Conservation (phyloP, 2,888 invertebrate genomes). For the Glyphotaelius pellucidus region DNA sequence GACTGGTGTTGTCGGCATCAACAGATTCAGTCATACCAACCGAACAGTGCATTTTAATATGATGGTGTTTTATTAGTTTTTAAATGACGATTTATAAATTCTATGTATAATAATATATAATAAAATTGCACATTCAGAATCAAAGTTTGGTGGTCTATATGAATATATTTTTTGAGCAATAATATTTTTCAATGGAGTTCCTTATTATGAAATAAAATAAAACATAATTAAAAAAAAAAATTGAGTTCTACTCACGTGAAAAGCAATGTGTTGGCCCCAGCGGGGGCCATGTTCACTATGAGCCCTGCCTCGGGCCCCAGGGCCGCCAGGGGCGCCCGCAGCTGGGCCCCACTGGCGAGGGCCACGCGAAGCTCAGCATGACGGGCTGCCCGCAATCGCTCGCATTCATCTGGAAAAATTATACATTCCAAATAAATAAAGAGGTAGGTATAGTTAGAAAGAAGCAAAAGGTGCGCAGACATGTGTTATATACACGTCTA, state of each 20-base stretch:
- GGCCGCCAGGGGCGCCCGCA: constrained; percentile 82
- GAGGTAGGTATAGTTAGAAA: not conserved
- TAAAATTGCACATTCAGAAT: no score
- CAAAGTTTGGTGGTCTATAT: no score
- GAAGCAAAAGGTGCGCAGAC: no score
- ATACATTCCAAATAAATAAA: not conserved
- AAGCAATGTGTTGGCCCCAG: constrained; percentile 91
- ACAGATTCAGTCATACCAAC: no score
- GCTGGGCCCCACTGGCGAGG: constrained; percentile 80
- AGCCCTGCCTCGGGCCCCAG: constrained; percentile 82
- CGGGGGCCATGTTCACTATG: constrained; percentile 91
- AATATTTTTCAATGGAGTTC: no score
- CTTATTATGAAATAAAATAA: not conserved
- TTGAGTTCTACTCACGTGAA: constrained; percentile 83
- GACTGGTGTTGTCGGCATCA: no score
- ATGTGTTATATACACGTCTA: no score
- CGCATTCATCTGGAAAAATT: constrained; percentile 80
- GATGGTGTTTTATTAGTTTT: no score
- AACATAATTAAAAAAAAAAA: not conserved
- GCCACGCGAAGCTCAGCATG: constrained; percentile 85
- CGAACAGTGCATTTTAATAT: no score
- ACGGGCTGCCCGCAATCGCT: constrained; percentile 84
- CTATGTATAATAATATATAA: no score
- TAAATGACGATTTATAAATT: no score
- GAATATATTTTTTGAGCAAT: no score